Base-by-base conservation (phyloP, 2,797 vertebrate genomes). In the Limosa lapponica region DNA sequence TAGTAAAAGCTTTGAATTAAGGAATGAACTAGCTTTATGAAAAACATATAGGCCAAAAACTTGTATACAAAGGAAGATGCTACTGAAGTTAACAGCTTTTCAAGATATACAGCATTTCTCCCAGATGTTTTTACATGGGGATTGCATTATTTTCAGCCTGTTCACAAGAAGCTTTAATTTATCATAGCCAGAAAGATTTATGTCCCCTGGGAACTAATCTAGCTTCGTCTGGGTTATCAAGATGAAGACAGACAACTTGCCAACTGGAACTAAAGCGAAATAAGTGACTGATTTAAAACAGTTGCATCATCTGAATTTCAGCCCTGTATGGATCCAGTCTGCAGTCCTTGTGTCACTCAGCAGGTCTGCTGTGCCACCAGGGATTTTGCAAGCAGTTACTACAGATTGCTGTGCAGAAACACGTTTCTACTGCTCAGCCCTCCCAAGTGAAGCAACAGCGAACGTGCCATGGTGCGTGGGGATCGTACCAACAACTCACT, bases 401-500 rank as follows among this genome's bases (percentile, higher is more conserved):
- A 6, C 37, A 55, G 10, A 22, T 90, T 25, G 27, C 27, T 25
- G 8, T 19, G 10, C 27, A 90, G 69, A 79, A 84, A 46, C 5
- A 37, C 27, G 34, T 14, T 75, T 59, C 49, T 90, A 5, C 27
- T 64, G 34, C 34, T 27, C 25, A 34, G 44, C 6, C 74, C 34
- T 86, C 23, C 19, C 11, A 62, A 27, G 19, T n/a, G 36, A 93
- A 94, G 24, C 25, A 83, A 28, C 12, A 43, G 24, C 2, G 6
- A 81, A 65, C 0, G 0, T 69, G 17, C 11, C 10, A 10, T 36
- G 22, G n/a, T 37, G 16, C 16, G 32, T 36, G 4, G 27, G 30
- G 36, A 20, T n/a, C 74, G 7, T 28, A 30, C 36, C 48, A 69
- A n/a, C 12, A 51, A 46, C 15, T 74, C 37, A 46, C 36, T 61